phyloP scores from a whole-genome alignment of 2,888 invertebrate genomes.

The Yponomeuta plumbellus region DNA sequence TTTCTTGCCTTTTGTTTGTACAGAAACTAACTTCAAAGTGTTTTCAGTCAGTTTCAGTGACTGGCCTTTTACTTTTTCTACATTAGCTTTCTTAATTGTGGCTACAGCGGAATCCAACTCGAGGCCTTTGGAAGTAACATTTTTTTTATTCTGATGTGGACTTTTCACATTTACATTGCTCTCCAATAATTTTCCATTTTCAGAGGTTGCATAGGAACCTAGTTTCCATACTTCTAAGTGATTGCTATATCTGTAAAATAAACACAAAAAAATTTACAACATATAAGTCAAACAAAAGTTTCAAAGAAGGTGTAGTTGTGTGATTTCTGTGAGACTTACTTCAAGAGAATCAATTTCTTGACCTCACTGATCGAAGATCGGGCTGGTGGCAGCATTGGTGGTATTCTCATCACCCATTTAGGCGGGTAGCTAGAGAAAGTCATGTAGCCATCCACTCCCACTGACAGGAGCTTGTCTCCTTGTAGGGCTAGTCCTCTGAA shows the following conservation, averaged over 20 bases:
- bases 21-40: conserved; percentile 81
- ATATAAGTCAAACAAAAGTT: too few relatives aligned
- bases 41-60: conserved; percentile 61
- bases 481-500: conserved; percentile 79
- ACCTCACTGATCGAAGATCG: conserved; percentile 72
- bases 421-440: conserved; percentile 83
- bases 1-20: conserved; percentile 80
- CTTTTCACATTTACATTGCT: conserved; percentile 26
- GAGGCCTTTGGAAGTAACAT: conserved; percentile 32
- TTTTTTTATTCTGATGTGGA: conserved; percentile 25
- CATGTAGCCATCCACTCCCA: conserved; percentile 87
- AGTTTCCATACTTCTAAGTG: conserved; percentile 74
- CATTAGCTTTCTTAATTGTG: conserved; percentile 35
- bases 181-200: conserved; percentile 70
- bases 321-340: conserved; percentile 40
- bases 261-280: neutral
- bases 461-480: conserved; percentile 83
- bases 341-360: conserved; percentile 75
- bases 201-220: conserved; percentile 72
- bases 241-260: conserved; percentile 64
- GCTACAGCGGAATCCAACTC: conserved; percentile 51
- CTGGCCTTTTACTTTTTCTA: conserved; percentile 34
- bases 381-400: conserved; percentile 81
- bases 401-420: conserved; percentile 81
- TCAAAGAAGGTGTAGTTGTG: neutral